Evolutionary conservation across 2,888 invertebrate genomes (phyloP), one percentile per base, ranked within the genome.

Genomic region (Brachypalpus laphriformis): DNA sequence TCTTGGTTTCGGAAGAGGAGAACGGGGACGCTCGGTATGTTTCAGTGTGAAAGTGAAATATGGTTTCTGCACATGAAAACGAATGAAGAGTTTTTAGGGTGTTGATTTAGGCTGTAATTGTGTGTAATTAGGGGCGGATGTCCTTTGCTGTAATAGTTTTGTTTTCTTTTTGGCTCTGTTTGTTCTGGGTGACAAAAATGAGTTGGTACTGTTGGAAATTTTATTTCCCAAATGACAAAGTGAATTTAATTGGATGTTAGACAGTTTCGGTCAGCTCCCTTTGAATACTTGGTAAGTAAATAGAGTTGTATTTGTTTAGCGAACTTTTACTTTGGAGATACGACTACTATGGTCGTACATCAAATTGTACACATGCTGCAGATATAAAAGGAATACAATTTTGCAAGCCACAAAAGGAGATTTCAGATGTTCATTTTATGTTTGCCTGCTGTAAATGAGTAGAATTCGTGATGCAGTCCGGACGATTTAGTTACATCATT

Each of bases 41-140:
- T 57, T 71, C 34, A 42, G 40, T 59, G 42, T 31, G 16, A 54
- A 66, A 49, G 51, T 59, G 59, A 76, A 76, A 76, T 66, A 76
- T 76, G 66, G 49, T 49, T n/a, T 59, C 28, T 8, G 42, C 9
- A 34, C 49, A 66, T 65, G 59, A 59, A 40, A 57, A 76, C n/a
- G 45, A 66, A 59, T 56, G 47, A 59, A 49, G 42, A 49, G 59
- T 68, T 77, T 68, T 59, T 28, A 61, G 68, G 68, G 68, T 77
- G 77, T 77, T 77, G 70, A 70, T 77, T 77, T 77, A 77, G 77
- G 59, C 54, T 59, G 77, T 70, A 77, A 77, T 61, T 59, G 68
- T 70, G 57, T 70, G 70, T 70, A 66, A 76, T 76, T 75, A 75
- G 65, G 74, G 74, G 56, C 63, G 74, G 74, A 65, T 65, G 74